Evolutionary conservation across 2,113 vertebrate species (phyloP).

Genomic region (Jaculus jaculus): DNA sequence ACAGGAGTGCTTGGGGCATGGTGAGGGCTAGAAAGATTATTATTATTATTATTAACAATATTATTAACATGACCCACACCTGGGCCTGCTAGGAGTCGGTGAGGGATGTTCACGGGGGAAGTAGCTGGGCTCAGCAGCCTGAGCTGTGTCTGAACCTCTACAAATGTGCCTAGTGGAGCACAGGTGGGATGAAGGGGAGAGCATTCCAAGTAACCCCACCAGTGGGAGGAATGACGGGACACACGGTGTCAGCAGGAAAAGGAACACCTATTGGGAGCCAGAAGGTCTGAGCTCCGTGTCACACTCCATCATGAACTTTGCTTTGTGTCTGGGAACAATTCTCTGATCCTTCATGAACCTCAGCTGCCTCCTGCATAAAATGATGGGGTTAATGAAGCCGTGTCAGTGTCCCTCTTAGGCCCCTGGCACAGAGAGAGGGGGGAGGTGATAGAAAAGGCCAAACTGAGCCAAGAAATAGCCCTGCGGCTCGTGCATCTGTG

Average conservation of each 20-base stretch:
- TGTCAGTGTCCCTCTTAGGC: neutral
- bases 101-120: neutral
- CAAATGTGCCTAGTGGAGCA: neutral
- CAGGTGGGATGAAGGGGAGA: neutral
- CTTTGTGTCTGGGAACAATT: neutral
- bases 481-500: neutral
- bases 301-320: no score
- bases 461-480: neutral
- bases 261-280: neutral
- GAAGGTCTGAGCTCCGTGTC: neutral
- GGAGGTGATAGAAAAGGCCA: neutral
- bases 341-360: neutral
- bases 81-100: neutral
- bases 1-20: neutral
- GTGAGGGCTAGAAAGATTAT: neutral
- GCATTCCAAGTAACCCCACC: no score
- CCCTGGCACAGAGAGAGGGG: neutral
- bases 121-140: neutral
- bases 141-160: neutral
- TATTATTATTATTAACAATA: neutral
- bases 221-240: no score
- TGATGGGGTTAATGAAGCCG: neutral
- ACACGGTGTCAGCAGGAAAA: accelerated
- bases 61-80: neutral
- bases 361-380: neutral